Conservation (phyloP, 1,140 invertebrate genomes). For the Musca domestica region DNA sequence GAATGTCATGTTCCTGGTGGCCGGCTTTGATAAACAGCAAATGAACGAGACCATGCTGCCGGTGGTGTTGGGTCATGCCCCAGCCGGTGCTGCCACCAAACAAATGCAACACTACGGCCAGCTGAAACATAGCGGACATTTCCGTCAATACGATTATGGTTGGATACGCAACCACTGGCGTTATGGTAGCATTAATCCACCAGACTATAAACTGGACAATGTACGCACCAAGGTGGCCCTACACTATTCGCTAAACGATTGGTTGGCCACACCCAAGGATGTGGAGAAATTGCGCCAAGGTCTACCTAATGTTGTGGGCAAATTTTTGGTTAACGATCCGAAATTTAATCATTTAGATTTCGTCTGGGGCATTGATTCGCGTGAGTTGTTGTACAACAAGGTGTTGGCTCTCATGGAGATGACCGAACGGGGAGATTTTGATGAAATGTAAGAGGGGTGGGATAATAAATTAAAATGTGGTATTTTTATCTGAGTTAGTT, state of each 20-base stretch:
- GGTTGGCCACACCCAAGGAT: slow-evolving; percentile 58
- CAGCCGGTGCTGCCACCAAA: slow-evolving; percentile 74
- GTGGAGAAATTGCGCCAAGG: slow-evolving; percentile 50
- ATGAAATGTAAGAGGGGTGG: not conserved
- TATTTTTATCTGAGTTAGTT: not conserved
- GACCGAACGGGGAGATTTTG: slow-evolving; percentile 24
- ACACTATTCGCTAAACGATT: slow-evolving; percentile 66
- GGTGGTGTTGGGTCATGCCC: slow-evolving; percentile 72
- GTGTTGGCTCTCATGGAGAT: slow-evolving; percentile 51
- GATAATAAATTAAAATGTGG: not conserved
- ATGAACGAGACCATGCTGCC: slow-evolving; percentile 65
- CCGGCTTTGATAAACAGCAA: slow-evolving; percentile 59
- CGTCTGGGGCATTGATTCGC: slow-evolving; percentile 57
- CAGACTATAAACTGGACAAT: slow-evolving; percentile 61
- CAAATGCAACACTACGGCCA: slow-evolving; percentile 74
- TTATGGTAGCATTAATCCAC: slow-evolving; percentile 59
- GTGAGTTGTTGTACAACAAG: slow-evolving; percentile 52
- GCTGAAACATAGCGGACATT: slow-evolving; percentile 54
- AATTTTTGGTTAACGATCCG: slow-evolving; percentile 51
- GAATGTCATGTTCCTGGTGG: slow-evolving; percentile 60
- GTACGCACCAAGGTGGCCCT: slow-evolving; percentile 63
- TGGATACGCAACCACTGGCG: slow-evolving; percentile 49
- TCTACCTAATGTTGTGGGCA: slow-evolving; percentile 54
- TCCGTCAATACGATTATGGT: slow-evolving; percentile 57
- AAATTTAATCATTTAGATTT: slow-evolving; percentile 63